Conservation (phyloP, 2,797 vertebrate species). For the Argya squamiceps region DNA sequence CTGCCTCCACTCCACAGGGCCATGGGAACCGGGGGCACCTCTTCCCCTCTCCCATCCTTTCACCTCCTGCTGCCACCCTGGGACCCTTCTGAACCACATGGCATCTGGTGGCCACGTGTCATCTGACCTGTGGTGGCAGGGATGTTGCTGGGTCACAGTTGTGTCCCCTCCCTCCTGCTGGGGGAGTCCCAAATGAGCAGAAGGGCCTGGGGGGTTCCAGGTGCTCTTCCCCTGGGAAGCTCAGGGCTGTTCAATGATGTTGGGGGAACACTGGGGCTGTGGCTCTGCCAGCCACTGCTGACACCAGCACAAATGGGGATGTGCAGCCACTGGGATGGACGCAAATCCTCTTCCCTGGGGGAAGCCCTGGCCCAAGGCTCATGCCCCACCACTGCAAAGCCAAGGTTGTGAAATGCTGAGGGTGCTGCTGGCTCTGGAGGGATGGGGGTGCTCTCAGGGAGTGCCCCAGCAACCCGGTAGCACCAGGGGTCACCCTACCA, state of each 20-base stretch:
- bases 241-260: fast-evolving
- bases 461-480: fast-evolving
- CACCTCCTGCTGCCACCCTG: not conserved
- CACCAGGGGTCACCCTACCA: not conserved
- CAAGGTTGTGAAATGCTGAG: not conserved
- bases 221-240: not conserved
- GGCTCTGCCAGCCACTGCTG: not conserved
- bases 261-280: fast-evolving
- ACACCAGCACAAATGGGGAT: fast-evolving
- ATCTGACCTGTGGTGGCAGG: fast-evolving
- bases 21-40: not conserved
- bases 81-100: fast-evolving
- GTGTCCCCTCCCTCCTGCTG: too few relatives aligned
- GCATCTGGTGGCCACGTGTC: not conserved
- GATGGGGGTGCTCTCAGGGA: not conserved
- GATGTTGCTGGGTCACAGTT: not conserved
- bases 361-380: not conserved
- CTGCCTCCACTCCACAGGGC: not conserved
- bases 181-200: not conserved
- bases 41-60: not conserved
- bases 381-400: not conserved
- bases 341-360: not conserved
- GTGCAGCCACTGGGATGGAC: fast-evolving
- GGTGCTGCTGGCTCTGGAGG: not conserved
- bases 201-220: not conserved